These are phyloP conservation scores for Danaus chrysippus DNA, from an alignment of 2,888 invertebrate genomes.

Conservation along the genomic window DNA sequence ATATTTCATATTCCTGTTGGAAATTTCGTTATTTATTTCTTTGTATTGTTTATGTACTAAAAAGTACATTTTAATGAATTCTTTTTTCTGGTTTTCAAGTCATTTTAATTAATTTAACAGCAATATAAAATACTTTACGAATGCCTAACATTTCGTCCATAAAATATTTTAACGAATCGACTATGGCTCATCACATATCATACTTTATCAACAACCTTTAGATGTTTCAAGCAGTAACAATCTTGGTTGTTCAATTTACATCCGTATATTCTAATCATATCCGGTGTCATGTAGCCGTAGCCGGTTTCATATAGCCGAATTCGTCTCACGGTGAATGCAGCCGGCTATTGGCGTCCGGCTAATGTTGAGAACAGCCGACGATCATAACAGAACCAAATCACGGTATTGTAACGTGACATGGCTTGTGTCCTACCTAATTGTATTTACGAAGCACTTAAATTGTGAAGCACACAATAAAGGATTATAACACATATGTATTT, in stretches of 20 bases:
- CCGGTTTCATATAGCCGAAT: conserved; percentile 2
- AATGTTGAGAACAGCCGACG: conserved; percentile 37
- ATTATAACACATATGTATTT: background rate
- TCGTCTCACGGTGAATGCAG: conserved; percentile 15
- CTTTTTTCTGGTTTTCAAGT: too few relatives aligned
- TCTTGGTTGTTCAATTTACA: background rate
- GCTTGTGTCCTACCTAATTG: conserved; percentile 7
- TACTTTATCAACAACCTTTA: too few relatives aligned
- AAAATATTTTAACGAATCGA: too few relatives aligned
- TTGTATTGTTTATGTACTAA: too few relatives aligned
- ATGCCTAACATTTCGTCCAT: too few relatives aligned
- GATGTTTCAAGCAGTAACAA: background rate
- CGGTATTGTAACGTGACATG: conserved; percentile 19
- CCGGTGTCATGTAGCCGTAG: background rate
- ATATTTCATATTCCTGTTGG: too few relatives aligned
- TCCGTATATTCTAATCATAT: background rate
- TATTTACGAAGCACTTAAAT: background rate
- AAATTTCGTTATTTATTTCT: too few relatives aligned
- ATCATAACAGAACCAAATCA: conserved; percentile 55
- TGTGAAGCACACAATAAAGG: background rate
- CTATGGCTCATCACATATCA: too few relatives aligned
- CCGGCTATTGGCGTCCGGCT: conserved; percentile 43
- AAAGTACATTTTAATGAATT: too few relatives aligned
- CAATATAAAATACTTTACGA: too few relatives aligned
- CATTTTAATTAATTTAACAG: too few relatives aligned